Evolutionary conservation across 2,113 vertebrate species (phyloP), one percentile per base, ranked within the genome.

Genomic region (Peromyscus leucopus): DNA sequence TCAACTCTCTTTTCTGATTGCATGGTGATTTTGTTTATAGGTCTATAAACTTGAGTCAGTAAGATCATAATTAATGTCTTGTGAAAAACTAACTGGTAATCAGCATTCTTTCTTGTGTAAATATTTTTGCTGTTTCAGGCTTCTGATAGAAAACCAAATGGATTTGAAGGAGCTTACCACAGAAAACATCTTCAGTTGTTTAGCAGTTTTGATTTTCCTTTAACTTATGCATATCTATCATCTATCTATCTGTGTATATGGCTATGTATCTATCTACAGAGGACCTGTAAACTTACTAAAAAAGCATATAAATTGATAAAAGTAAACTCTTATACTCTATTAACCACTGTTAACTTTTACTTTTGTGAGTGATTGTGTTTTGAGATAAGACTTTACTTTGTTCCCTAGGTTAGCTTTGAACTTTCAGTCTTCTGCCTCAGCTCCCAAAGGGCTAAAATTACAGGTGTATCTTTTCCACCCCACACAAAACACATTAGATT

Each of bases 81-180:
- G 12, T 89, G 83, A 92, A 79, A 97, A 90, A 51, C 79, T 96
- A 74, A 31, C 86, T 92, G 48, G 39, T 86, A 90, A 63, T 94
- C 80, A 94, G 72, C 92, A 83, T 94, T 96, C 74, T 75, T 95
- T 96, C 13, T 61, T 92, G 94, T 95, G 55, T 96, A 87, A 95
- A 90, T 91, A 86, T 85, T 91, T 86, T 94, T 94, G 48, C 39
- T 94, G 9, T 91, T 96, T 65, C 12, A 94, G 67, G 16, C 78
- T 89, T 90, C 65, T 69, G 42, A 87, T 90, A 69, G 2, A 76
- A 93, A 88, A 96, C 51, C 71, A 95, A 91, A 78, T 83, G 22
- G 31, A 48, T 61, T 87, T 90, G 6, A 95, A 90, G 51, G 55
- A 93, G 6, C 24, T 86, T 94, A 16, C 12, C 94, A 17, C 76